These are phyloP conservation scores for Parapristionchus giblindavisi DNA, from an alignment of 2,888 invertebrate genomes.

Conservation along the genomic window DNA sequence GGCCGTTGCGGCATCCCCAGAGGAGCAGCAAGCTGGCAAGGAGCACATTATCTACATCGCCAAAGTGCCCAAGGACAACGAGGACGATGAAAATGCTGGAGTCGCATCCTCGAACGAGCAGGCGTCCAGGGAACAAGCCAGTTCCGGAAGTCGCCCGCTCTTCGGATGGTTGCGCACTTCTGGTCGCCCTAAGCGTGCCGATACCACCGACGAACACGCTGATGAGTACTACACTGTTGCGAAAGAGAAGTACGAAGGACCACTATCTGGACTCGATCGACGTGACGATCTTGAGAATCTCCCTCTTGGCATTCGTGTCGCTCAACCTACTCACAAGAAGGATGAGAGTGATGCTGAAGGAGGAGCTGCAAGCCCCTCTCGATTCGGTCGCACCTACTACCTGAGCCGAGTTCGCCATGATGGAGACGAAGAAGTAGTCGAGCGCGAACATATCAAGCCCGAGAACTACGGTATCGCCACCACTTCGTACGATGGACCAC, in stretches of 20 bases:
- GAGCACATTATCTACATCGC: slow-evolving; percentile 20
- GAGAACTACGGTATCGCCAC: slow-evolving; percentile 10
- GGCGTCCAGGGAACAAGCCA: not conserved
- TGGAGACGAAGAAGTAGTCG: slow-evolving; percentile 20
- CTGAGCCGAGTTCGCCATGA: slow-evolving; percentile 7
- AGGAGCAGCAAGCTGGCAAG: slow-evolving; percentile 1
- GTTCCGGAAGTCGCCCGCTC: slow-evolving; percentile 1
- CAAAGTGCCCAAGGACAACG: slow-evolving; percentile 22
- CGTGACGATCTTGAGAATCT: slow-evolving; percentile 31
- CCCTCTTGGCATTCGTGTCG: slow-evolving; percentile 19
- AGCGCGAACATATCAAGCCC: slow-evolving; percentile 6
- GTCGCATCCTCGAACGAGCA: not conserved
- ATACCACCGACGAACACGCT: not conserved
- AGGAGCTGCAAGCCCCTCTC: slow-evolving; percentile 15
- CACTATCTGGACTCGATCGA: slow-evolving; percentile 28
- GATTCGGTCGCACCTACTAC: slow-evolving; percentile 12
- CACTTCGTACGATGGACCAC: slow-evolving; percentile 9
- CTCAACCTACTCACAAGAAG: slow-evolving; percentile 1
- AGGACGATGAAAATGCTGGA: not conserved
- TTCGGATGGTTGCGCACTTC: slow-evolving; percentile 6
- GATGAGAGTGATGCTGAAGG: not conserved
- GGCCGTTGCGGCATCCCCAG: not conserved
- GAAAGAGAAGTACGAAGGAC: slow-evolving; percentile 18
- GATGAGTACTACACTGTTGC: slow-evolving; percentile 24
- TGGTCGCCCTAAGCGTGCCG: not conserved